Conservation (phyloP, 2,113 vertebrate genomes). For the Talpa occidentalis region DNA sequence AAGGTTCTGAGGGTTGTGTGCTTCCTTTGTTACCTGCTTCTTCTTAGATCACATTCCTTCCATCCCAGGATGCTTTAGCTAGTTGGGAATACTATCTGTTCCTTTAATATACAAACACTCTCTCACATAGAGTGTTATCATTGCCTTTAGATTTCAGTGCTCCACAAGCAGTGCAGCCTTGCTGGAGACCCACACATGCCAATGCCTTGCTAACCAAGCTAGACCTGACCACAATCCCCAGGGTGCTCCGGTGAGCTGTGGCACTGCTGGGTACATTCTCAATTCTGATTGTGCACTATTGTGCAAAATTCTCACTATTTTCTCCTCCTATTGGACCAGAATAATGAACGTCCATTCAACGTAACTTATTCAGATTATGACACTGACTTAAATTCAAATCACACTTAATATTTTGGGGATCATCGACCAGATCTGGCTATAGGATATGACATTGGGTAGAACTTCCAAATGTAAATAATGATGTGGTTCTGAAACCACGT, state of each 20-base stretch:
- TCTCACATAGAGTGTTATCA: background rate
- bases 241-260: too few species aligned
- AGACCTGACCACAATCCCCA: background rate
- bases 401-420: background rate
- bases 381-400: conserved; percentile 14
- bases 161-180: background rate
- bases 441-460: background rate
- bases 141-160: background rate
- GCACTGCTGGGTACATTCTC: background rate
- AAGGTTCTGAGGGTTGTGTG: background rate
- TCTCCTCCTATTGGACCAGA: background rate
- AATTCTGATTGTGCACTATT: background rate
- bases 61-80: background rate
- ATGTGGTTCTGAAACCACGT: background rate
- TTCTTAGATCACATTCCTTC: background rate
- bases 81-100: background rate
- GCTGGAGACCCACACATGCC: background rate
- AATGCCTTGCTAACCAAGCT: background rate
- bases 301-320: background rate
- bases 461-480: background rate
- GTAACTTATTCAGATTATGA: background rate
- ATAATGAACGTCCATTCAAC: background rate
- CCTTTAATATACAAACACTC: background rate
- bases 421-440: background rate
- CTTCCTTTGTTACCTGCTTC: too few species aligned